Conservation (phyloP, 1,140 invertebrate genomes). For the Ips nitidus region DNA sequence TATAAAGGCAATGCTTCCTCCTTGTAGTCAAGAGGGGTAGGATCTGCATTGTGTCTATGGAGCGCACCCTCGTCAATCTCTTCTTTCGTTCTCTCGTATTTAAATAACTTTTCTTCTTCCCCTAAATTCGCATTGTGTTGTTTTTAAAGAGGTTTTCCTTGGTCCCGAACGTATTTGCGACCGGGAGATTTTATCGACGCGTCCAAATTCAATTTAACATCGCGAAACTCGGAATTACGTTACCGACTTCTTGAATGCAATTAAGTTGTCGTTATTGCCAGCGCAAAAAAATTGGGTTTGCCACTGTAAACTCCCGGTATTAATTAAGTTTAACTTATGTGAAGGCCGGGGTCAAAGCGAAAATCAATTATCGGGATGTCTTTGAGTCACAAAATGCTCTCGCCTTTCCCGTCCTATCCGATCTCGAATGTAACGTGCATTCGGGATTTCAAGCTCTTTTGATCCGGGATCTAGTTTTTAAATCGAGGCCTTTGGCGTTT, state of each 20-base stretch:
- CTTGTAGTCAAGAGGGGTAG: neutral
- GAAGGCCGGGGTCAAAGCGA: neutral
- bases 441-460: too few species aligned
- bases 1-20: neutral
- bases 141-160: constrained; percentile 18
- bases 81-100: constrained; percentile 9
- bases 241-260: constrained; percentile 8
- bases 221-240: neutral
- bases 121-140: constrained; percentile 16
- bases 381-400: neutral
- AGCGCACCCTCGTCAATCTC: neutral
- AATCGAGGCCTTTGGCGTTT: too few species aligned
- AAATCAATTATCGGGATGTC: constrained; percentile 1
- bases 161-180: constrained; percentile 12
- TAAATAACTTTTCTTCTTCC: constrained; percentile 20
- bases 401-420: too few species aligned
- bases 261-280: neutral
- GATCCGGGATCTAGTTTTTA: too few species aligned
- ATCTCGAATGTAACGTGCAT: too few species aligned
- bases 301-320: neutral
- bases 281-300: too few species aligned
- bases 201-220: constrained; percentile 17
- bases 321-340: neutral
- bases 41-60: constrained; percentile 8
- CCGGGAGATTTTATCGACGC: constrained; percentile 17